Conservation (phyloP, 2,888 invertebrate species). For the Salpingus planirostris region DNA sequence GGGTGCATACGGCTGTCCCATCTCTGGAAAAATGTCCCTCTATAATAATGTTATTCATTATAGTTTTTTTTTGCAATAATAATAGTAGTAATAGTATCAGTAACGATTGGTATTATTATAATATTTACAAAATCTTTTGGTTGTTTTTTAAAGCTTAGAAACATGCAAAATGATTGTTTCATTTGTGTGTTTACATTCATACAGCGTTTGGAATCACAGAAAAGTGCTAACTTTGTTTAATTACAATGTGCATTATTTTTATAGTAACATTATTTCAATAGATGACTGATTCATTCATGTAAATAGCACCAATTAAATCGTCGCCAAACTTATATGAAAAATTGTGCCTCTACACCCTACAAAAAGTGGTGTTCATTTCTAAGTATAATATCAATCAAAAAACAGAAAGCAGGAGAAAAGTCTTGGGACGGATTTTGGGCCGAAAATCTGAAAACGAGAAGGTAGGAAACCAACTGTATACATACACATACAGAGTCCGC, state of each 20-base stretch:
- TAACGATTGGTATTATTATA: neutral
- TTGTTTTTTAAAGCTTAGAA: slow-evolving; percentile 16
- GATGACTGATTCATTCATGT: neutral
- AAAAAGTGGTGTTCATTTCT: no score
- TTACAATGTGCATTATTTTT: slow-evolving; percentile 2
- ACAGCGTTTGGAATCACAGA: slow-evolving; percentile 27
- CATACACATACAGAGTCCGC: no score
- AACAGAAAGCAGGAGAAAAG: no score
- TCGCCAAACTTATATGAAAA: slow-evolving; percentile 4
- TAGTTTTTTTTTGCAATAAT: no score
- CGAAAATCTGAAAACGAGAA: slow-evolving; percentile 4
- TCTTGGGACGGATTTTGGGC: no score
- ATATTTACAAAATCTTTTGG: slow-evolving; percentile 6
- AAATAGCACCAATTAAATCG: slow-evolving; percentile 1
- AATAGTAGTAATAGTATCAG: no score
- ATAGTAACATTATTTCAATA: slow-evolving; percentile 7
- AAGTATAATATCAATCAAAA: no score
- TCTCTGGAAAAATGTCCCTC: no score
- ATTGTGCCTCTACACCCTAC: no score
- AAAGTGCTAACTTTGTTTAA: slow-evolving; percentile 22
- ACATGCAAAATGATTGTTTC: slow-evolving; percentile 25
- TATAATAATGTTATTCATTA: neutral
- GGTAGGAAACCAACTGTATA: no score
- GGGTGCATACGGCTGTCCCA: no score
- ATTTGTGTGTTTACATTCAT: slow-evolving; percentile 14